Percentiles rank a stretch among this genome's conserved stretches.
Evolutionary conservation across 2,113 vertebrate species (phyloP).

Genomic region (Callopanchax toddi): DNA sequence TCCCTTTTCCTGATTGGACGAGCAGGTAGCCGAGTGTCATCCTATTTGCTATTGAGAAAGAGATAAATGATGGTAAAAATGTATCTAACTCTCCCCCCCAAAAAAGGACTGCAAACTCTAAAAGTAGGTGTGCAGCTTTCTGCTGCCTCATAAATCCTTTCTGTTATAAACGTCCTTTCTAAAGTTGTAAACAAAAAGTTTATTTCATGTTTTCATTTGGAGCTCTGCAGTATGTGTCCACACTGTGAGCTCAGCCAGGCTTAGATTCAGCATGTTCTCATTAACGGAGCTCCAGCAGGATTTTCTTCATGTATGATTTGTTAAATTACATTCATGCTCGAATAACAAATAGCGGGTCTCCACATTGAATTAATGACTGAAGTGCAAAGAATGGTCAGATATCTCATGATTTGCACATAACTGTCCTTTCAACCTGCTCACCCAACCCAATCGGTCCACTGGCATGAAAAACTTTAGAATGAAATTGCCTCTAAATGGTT

Average conservation of each 20-base stretch:
- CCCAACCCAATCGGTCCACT: conserved; percentile 11
- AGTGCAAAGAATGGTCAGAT: conserved; percentile 21
- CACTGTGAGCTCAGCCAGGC: background rate
- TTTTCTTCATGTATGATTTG: conserved; percentile 11
- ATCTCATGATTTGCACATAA: conserved; percentile 17
- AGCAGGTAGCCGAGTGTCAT: too few relatives aligned
- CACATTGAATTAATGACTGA: conserved; percentile 15
- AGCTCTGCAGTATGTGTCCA: conserved; percentile 2
- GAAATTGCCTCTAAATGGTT: conserved; percentile 47
- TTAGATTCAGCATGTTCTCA: background rate
- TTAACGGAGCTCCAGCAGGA: background rate
- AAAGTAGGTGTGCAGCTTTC: conserved; percentile 54
- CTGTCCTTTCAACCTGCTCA: conserved; percentile 14
- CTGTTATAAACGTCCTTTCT: conserved; percentile 13
- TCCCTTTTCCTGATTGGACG: too few relatives aligned
- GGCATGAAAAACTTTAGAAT: conserved; percentile 38
- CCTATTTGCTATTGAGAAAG: conserved; percentile 3
- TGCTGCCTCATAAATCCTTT: conserved; percentile 59
- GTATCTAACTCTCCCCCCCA: conserved; percentile 53
- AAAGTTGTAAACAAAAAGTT: conserved; percentile 28
- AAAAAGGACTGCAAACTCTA: conserved; percentile 50
- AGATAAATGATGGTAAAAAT: conserved; percentile 55
- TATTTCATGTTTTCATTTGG: conserved; percentile 4
- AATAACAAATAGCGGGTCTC: conserved; percentile 7
- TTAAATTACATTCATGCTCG: conserved; percentile 19